phyloP scores from a whole-genome alignment of 2,113 vertebrate species.

The Abramis brama region DNA sequence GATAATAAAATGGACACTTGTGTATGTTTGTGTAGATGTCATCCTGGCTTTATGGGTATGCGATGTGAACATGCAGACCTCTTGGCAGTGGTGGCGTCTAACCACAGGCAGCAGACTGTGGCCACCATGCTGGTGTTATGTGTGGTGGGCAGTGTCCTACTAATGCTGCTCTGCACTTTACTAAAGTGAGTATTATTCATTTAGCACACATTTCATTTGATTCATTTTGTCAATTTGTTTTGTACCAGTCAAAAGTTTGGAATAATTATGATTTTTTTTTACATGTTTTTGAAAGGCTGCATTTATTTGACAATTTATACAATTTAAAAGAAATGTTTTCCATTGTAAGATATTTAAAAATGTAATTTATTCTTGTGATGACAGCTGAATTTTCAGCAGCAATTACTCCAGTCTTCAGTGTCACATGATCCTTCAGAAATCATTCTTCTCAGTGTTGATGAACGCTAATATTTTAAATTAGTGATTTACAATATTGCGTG shows the following conservation, averaged over 20 bases:
- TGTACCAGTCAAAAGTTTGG: too few species aligned
- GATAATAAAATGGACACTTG: background rate
- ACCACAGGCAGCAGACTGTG: conserved; percentile 88
- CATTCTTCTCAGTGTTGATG: background rate
- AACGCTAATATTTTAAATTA: too few species aligned
- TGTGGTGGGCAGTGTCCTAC: conserved; percentile 82
- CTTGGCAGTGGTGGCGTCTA: conserved; percentile 91
- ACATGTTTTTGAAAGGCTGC: too few species aligned
- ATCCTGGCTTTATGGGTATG: conserved; percentile 85
- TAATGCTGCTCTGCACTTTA: conserved; percentile 84
- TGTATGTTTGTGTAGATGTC: conserved; percentile 77
- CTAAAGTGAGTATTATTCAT: conserved; percentile 84
- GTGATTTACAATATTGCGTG: too few species aligned
- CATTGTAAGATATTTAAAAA: too few species aligned
- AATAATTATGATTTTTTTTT: too few species aligned
- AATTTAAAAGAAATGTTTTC: background rate
- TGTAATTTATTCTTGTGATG: too few species aligned
- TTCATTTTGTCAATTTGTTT: too few species aligned
- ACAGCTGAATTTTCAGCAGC: too few species aligned
- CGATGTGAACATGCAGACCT: conserved; percentile 95
- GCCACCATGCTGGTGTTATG: conserved; percentile 87
- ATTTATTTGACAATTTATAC: background rate
- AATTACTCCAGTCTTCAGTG: too few species aligned
- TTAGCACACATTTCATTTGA: background rate
- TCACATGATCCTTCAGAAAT: background rate